These are phyloP conservation scores for Meganola albula DNA, from an alignment of 2,888 invertebrate genomes.

Conservation along the genomic window DNA sequence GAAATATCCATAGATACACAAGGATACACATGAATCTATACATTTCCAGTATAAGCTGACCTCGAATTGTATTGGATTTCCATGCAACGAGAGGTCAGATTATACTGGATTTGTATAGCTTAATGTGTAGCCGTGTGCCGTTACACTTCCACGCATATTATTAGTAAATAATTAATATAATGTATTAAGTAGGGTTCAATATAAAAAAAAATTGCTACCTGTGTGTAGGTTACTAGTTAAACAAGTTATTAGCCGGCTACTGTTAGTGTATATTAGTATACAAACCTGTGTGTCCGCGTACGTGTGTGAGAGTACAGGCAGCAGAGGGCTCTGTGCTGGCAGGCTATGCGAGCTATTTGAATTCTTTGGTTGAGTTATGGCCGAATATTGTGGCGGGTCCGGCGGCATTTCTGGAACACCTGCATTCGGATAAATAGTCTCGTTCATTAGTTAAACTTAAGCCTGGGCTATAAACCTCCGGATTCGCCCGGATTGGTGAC, in stretches of 20 bases:
- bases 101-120: background rate
- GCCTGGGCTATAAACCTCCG: too few species aligned
- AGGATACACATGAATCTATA: too few species aligned
- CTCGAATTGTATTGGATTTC: too few species aligned
- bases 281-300: slow-evolving; percentile 62
- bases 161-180: background rate
- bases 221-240: too few species aligned
- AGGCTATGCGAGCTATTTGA: slow-evolving; percentile 57
- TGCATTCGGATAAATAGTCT: too few species aligned
- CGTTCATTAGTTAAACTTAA: too few species aligned
- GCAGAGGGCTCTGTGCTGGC: slow-evolving; percentile 52
- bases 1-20: too few species aligned
- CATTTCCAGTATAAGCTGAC: too few species aligned
- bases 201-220: background rate
- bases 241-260: too few species aligned
- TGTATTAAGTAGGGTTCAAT: background rate
- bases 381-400: slow-evolving; percentile 62
- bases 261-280: slow-evolving; percentile 24
- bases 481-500: too few species aligned
- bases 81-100: background rate
- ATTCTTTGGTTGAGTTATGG: slow-evolving; percentile 50
- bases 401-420: slow-evolving; percentile 55
- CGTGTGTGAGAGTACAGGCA: slow-evolving; percentile 51
- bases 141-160: background rate
- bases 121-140: background rate